Evolutionary conservation across 2,888 invertebrate species (phyloP).

Genomic region (Azorinus chamasolen): DNA sequence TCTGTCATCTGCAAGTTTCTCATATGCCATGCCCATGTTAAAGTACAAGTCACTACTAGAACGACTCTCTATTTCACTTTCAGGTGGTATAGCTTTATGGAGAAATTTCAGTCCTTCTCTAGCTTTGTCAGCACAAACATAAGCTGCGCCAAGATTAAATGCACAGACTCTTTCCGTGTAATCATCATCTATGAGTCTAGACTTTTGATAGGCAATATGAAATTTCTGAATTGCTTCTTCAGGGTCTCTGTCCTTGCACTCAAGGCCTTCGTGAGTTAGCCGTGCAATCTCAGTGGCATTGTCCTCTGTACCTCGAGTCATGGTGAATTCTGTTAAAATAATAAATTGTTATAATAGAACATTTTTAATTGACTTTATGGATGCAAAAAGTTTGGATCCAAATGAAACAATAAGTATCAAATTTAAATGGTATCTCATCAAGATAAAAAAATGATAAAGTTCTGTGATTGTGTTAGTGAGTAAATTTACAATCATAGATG

Average conservation of each 20-base stretch:
- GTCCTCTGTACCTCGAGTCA: background rate
- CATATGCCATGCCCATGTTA: slow-evolving; percentile 81
- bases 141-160: slow-evolving; percentile 82
- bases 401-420: too few species aligned
- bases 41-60: slow-evolving; percentile 81
- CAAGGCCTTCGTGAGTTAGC: background rate
- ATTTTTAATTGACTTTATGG: too few species aligned
- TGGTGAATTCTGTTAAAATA: background rate
- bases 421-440: too few species aligned
- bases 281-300: slow-evolving; percentile 3
- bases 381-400: too few species aligned
- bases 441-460: too few species aligned
- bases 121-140: slow-evolving; percentile 69
- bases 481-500: too few species aligned
- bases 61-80: slow-evolving; percentile 46
- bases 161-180: slow-evolving; percentile 77
- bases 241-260: slow-evolving; percentile 23
- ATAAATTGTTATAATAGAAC: too few species aligned
- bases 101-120: slow-evolving; percentile 74
- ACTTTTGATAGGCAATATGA: slow-evolving; percentile 64
- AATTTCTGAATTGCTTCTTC: slow-evolving; percentile 61
- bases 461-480: too few species aligned
- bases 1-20: slow-evolving; percentile 61
- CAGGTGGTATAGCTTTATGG: slow-evolving; percentile 72
- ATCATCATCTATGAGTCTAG: slow-evolving; percentile 67